phyloP scores from a whole-genome alignment of 2,113 vertebrate genomes.

The Chaetops frenatus region DNA sequence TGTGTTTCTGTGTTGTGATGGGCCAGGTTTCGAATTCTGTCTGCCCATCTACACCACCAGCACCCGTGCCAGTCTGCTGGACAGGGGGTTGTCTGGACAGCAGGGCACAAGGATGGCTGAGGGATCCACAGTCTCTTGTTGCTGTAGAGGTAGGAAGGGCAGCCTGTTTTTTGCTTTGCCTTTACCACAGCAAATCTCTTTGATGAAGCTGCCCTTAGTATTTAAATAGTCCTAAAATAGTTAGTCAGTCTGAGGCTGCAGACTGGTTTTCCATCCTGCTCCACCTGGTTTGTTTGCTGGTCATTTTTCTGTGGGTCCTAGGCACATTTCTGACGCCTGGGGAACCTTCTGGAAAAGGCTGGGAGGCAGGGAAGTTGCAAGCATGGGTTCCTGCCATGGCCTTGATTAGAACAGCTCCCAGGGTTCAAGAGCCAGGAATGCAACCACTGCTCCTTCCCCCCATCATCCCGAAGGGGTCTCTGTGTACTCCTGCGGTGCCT shows the following conservation, averaged over 20 bases:
- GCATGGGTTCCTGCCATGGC: not conserved
- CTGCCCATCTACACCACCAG: not conserved
- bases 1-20: not conserved
- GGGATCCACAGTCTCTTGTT: not conserved
- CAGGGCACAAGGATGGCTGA: not conserved
- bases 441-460: not conserved
- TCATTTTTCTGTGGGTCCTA: not conserved
- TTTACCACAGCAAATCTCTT: not conserved
- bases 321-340: not conserved
- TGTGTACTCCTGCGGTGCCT: not conserved
- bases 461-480: fast-evolving
- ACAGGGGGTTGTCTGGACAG: not conserved
- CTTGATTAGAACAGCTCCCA: not conserved
- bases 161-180: not conserved
- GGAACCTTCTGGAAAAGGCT: not conserved
- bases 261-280: not conserved
- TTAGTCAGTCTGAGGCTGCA: not conserved
- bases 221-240: not conserved
- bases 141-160: not conserved
- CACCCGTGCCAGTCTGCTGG: fast-evolving
- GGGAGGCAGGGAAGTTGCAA: not conserved
- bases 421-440: not conserved
- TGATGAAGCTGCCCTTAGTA: not conserved
- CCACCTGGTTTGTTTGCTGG: not conserved
- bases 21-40: not conserved